A percentile compares a stretch with the other conserved stretches of the same genome.
These are phyloP conservation scores for Albula goreensis DNA, from an alignment of 2,113 vertebrate genomes.

Conservation along the genomic window DNA sequence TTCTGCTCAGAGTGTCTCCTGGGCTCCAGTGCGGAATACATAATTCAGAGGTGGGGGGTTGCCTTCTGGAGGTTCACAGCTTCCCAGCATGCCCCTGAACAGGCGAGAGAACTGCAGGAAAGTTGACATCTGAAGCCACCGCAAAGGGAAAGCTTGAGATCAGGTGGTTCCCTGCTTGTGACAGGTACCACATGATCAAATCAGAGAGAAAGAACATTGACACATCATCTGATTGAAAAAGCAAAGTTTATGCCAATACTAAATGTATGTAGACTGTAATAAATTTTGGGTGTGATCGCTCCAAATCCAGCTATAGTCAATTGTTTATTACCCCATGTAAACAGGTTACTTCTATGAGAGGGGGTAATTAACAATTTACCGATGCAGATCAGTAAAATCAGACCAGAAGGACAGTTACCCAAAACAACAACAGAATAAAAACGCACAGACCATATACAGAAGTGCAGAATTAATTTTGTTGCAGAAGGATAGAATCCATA, in stretches of 20 bases:
- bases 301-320: too few relatives aligned
- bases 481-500: too few relatives aligned
- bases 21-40: conserved; percentile 54
- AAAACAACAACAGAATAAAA: too few relatives aligned
- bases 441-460: too few relatives aligned
- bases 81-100: conserved; percentile 26
- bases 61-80: conserved; percentile 31
- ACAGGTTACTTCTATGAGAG: too few relatives aligned
- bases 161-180: background rate
- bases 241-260: background rate
- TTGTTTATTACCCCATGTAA: too few relatives aligned
- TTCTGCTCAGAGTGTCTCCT: conserved; percentile 56
- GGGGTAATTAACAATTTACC: too few relatives aligned
- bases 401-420: too few relatives aligned
- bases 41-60: conserved; percentile 56
- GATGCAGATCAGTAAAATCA: too few relatives aligned
- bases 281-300: too few relatives aligned
- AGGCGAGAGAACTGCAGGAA: conserved; percentile 15
- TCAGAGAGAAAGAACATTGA: background rate
- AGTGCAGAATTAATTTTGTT: too few relatives aligned
- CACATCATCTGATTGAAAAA: background rate
- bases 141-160: background rate
- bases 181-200: background rate
- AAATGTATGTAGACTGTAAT: too few relatives aligned
- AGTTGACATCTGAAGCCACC: background rate